Conservation (phyloP, 2,797 vertebrate species). For the Thaleichthys pacificus region DNA sequence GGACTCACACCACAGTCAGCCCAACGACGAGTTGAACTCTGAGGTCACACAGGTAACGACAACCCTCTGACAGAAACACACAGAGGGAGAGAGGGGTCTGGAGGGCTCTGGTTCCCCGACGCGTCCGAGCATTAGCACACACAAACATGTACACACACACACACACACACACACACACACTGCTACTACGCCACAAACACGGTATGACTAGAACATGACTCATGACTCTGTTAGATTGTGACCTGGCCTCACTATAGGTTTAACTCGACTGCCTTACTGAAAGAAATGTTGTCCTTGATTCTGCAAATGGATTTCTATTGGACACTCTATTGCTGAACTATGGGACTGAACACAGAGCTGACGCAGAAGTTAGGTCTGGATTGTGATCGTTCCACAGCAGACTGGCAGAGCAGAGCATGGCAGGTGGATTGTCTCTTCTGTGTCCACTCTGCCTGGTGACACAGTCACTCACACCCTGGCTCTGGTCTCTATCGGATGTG, state of each 20-base stretch:
- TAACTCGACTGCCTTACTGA: not conserved
- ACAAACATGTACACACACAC: not conserved
- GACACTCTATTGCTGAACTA: not conserved
- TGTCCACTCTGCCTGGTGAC: not conserved
- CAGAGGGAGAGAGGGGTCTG: not conserved
- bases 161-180: not conserved
- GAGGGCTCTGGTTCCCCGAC: too few species aligned
- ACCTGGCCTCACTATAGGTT: too few species aligned
- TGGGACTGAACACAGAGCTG: not conserved
- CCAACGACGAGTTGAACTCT: slow-evolving; percentile 81
- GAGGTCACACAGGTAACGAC: slow-evolving; percentile 83
- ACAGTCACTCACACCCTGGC: not conserved
- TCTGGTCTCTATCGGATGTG: too few species aligned
- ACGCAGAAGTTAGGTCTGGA: not conserved
- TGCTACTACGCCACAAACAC: not conserved
- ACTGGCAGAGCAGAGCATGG: not conserved
- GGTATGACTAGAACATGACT: not conserved
- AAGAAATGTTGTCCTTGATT: too few species aligned
- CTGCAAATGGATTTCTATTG: not conserved
- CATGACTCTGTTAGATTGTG: too few species aligned
- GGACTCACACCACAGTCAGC: slow-evolving; percentile 70
- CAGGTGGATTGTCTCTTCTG: not conserved
- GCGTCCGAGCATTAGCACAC: not conserved
- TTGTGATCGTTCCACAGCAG: not conserved
- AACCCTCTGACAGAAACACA: slow-evolving; percentile 64